Evolutionary conservation across 2,797 vertebrate species (phyloP), one percentile per base, ranked within the genome.

Genomic region (Eleutherodactylus coqui): DNA sequence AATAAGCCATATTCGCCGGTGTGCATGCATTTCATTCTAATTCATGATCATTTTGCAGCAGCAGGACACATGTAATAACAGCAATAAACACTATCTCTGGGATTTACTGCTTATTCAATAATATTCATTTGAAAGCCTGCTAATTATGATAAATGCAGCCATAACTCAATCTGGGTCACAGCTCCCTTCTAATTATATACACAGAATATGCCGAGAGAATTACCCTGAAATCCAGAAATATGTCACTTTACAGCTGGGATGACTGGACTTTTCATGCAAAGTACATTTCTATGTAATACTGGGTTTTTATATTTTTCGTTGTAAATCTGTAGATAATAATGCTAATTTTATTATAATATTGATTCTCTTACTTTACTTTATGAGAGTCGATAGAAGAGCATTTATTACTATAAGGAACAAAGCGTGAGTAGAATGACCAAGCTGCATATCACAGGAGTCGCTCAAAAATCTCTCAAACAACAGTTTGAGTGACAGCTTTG

Each of bases 151-250:
- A 51, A 10, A 24, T 60, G 53, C n/a, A 72, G 72, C 21, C 24
- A 19, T 45, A 84, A 84, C 21, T 58, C 69, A 64, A 64, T 47
- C 27, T 64, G 72, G 82, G 72, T 64, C 82, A 76, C 24, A 38
- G 21, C 55, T 60, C 19, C 5, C 47, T 29, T 29, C 51, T 64
- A 84, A 62, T 62, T 76, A 64, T 47, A 84, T 29, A 55, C 14
- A 55, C 51, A 75, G 82, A 32, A 16, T 64, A 64, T 49, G 41
- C 36, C 36, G 19, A 43, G 69, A 60, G 49, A 34, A 36, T 67
- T 51, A 24, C 27, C 45, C 29, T 76, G 3, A 51, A n/a, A 41
- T 27, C n/a, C 8, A 60, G 11, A n/a, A n/a, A n/a, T n/a, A n/a
- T 14, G 58, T 60, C 58, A 3, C 19, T 53, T 53, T 60, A 32